Evolutionary conservation across 2,113 vertebrate genomes (phyloP).

Genomic region (Bubo scandiacus): DNA sequence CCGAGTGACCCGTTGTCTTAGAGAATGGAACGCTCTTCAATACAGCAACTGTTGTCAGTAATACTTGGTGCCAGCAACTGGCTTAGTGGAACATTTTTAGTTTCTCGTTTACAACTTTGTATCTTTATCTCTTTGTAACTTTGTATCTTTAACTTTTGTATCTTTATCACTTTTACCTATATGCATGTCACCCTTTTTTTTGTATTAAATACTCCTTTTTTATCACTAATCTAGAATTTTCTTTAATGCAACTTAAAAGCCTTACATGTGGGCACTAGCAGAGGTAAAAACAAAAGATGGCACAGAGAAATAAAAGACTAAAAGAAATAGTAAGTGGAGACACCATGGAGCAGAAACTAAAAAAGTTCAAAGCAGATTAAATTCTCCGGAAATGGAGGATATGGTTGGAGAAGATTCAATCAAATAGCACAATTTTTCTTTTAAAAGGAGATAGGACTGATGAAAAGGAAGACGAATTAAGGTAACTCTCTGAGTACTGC

Average conservation of each 20-base stretch:
- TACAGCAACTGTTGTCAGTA: background rate
- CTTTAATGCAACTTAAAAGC: background rate
- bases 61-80: background rate
- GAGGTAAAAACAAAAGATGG: background rate
- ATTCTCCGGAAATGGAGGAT: background rate
- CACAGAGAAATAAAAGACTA: background rate
- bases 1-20: background rate
- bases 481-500: background rate
- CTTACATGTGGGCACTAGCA: background rate
- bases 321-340: background rate
- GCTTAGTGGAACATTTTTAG: background rate
- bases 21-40: background rate
- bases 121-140: background rate
- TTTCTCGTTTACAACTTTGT: background rate
- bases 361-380: background rate
- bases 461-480: slow-evolving; percentile 29
- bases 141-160: background rate
- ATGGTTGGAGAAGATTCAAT: background rate
- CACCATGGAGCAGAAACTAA: background rate
- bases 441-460: background rate
- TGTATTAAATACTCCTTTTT: background rate
- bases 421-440: background rate
- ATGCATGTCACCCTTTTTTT: background rate
- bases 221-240: background rate
- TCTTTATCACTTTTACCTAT: background rate